Evolutionary conservation across 2,113 vertebrate genomes (phyloP).

Genomic region (Microtus ochrogaster): DNA sequence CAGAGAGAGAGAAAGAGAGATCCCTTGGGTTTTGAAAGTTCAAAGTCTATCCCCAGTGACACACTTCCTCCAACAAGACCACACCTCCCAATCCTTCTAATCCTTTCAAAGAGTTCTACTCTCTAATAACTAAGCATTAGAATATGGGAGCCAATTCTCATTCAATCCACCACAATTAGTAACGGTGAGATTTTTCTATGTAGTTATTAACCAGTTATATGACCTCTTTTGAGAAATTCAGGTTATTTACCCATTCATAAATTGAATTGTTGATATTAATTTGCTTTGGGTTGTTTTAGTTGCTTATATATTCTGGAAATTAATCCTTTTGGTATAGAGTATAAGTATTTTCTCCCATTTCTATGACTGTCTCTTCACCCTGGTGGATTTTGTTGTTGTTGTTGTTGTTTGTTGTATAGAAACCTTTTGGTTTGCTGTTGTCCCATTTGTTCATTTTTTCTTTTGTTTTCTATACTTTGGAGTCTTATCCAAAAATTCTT

Average conservation of each 20-base stretch:
- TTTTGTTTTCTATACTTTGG: not conserved
- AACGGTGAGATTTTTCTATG: not conserved
- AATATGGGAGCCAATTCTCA: not conserved
- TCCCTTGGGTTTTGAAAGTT: not conserved
- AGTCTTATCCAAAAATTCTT: not conserved
- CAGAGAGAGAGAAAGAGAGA: not conserved
- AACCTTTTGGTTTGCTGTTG: too few relatives aligned
- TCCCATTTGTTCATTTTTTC: not conserved
- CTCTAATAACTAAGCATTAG: not conserved
- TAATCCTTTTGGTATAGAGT: not conserved
- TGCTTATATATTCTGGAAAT: not conserved
- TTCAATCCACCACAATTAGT: not conserved
- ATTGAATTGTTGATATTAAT: not conserved
- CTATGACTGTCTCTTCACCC: not conserved
- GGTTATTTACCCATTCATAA: not conserved
- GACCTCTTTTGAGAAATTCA: not conserved
- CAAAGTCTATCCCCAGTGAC: not conserved
- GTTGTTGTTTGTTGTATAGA: not conserved
- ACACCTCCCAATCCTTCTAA: not conserved
- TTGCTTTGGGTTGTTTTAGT: not conserved
- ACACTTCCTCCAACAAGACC: not conserved
- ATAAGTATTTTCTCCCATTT: not conserved
- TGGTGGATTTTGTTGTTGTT: not conserved
- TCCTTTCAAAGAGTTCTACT: not conserved
- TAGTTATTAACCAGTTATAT: not conserved